Conservation (phyloP, 2,113 vertebrate species). For the Tragelaphus scriptus region DNA sequence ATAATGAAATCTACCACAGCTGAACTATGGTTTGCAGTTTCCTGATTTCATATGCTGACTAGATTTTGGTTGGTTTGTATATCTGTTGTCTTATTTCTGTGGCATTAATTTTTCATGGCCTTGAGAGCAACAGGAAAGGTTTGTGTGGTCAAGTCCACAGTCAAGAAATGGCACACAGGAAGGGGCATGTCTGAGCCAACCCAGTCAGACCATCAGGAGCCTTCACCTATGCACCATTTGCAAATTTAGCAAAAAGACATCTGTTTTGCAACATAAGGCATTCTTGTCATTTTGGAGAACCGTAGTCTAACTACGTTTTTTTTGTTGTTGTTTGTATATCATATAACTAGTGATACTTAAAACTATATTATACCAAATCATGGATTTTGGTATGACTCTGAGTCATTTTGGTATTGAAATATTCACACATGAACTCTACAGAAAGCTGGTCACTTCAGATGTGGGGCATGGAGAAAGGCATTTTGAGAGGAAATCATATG, state of each 20-base stretch:
- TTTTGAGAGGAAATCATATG: neutral
- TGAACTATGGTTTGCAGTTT: neutral
- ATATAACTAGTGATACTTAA: neutral
- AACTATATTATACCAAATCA: neutral
- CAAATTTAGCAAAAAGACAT: neutral
- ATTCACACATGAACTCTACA: neutral
- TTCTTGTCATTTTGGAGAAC: neutral
- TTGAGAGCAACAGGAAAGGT: neutral
- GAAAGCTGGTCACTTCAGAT: neutral
- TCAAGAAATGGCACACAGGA: neutral
- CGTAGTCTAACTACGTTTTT: neutral
- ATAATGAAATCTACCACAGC: neutral
- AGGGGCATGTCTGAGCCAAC: neutral
- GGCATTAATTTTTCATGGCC: neutral
- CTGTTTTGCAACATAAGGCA: neutral
- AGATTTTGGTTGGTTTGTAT: neutral
- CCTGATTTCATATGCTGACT: neutral
- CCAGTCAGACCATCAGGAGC: neutral
- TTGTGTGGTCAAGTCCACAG: neutral
- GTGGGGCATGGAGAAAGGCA: neutral
- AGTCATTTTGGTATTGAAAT: conserved; percentile 2
- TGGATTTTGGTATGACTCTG: neutral
- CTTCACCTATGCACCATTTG: neutral
- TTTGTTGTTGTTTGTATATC: neutral
- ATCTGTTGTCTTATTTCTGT: neutral